Base-by-base conservation (phyloP, 2,113 vertebrate species). In the Boulengerochromis microlepis region DNA sequence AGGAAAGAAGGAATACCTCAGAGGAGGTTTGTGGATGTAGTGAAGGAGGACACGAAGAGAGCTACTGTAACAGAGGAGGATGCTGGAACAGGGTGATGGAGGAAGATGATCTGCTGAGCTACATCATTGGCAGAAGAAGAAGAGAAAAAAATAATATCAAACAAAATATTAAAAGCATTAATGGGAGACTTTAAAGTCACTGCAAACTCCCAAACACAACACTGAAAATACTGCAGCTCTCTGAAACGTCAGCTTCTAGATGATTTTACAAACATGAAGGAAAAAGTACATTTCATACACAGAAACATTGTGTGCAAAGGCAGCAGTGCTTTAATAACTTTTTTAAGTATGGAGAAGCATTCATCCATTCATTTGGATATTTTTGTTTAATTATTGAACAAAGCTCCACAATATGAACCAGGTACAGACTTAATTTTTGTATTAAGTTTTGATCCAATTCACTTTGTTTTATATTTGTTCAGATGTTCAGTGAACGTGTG, bases 71-170 rank as follows among this genome's bases (percentile, higher is more conserved):
- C 19, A 38, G 33, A 69, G 61, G 61, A 38, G 19, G 33, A 69
- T 0, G 61, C 61, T 69, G 33, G 19, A 0, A 69, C 5, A 69
- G 33, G 61, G 33, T 13, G 64, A 0, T 5, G 19, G 33, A 22
- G 64, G 64, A 38, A n/a, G 33, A 40, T 5, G 64, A 40, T 0
- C 33, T 40, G 33, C 33, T 69, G 19, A 13, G 11, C 31, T 66
- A 13, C 61, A 66, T n/a, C 3, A 29, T 0, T 57, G 56, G 24
- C 56, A n/a, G 31, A 66, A 66, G 33, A 69, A 38, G 18, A 69
- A 9, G 35, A 42, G 12, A 42, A 71, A 71, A 15, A 24, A 42
- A 42, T 16, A 42, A 64, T 64, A 64, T 71, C 38, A 42, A 71
- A 42, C 12, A 4, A 24, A 71, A 42, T 16, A 24, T 16, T 26